These are phyloP conservation scores for Laterallus jamaicensis DNA, from an alignment of 2,113 vertebrate species.

Conservation along the genomic window DNA sequence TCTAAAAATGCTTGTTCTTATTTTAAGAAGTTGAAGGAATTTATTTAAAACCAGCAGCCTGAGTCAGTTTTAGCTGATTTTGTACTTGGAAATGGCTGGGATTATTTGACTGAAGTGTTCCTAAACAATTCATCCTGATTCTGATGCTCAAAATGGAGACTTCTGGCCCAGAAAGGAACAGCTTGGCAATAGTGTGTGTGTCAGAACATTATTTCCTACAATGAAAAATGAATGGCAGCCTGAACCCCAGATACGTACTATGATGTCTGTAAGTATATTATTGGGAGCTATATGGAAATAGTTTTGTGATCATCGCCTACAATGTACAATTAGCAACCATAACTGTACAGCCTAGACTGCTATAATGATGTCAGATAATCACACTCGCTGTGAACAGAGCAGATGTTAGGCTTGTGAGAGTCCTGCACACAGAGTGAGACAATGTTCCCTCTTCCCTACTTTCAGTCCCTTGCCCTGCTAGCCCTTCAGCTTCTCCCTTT, in stretches of 20 bases:
- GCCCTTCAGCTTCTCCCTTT: background rate
- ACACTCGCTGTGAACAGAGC: background rate
- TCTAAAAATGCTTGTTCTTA: background rate
- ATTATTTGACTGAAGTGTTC: background rate
- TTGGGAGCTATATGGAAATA: background rate
- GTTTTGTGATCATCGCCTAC: background rate
- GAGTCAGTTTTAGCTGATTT: background rate
- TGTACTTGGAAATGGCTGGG: background rate
- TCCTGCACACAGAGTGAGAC: background rate
- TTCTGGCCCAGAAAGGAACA: background rate
- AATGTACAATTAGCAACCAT: background rate
- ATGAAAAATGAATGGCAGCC: background rate
- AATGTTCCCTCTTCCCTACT: background rate
- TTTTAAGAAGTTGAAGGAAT: background rate
- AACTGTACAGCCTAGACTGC: background rate
- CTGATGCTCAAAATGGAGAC: background rate
- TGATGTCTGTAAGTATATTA: background rate
- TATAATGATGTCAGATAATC: background rate
- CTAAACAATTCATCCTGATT: background rate
- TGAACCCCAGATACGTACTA: background rate
- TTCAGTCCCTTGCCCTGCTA: background rate
- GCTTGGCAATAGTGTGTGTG: background rate
- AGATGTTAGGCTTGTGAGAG: background rate
- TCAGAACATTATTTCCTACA: background rate
- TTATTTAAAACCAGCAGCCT: background rate